Evolutionary conservation across 2,113 vertebrate species (phyloP).

Genomic region (Rutilus rutilus): DNA sequence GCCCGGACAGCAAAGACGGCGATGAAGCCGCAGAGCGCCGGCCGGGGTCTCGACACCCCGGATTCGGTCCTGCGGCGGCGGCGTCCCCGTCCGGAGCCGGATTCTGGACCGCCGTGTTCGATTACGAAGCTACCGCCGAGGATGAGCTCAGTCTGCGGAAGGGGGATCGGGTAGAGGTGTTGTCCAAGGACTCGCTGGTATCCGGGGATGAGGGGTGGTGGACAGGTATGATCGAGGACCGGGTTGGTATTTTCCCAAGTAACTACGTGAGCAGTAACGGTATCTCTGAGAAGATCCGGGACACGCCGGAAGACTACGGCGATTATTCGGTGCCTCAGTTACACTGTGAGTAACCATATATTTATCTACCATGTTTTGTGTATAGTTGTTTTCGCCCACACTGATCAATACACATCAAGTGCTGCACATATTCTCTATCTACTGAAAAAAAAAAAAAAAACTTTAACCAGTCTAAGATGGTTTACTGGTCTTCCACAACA

Average conservation of each 20-base stretch:
- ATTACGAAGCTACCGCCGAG: constrained; percentile 93
- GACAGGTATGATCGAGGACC: constrained; percentile 92
- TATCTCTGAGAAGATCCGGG: constrained; percentile 78
- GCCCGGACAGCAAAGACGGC: constrained; percentile 65
- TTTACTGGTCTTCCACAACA: background rate
- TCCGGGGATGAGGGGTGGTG: constrained; percentile 97
- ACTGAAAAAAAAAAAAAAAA: background rate
- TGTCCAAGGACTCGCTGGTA: constrained; percentile 93
- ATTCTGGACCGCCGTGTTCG: constrained; percentile 94
- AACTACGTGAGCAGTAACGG: constrained; percentile 90
- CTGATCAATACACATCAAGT: background rate
- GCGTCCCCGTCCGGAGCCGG: constrained; percentile 57
- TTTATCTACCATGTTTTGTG: background rate
- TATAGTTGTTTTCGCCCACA: background rate
- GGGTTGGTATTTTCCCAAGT: constrained; percentile 94
- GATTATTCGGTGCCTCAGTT: constrained; percentile 68
- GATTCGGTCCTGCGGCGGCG: constrained; percentile 54
- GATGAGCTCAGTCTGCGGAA: constrained; percentile 93
- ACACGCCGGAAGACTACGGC: constrained; percentile 66
- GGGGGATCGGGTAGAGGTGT: constrained; percentile 91
- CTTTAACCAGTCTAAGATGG: background rate
- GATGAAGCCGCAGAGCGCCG: constrained; percentile 68
- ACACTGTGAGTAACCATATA: constrained; percentile 71
- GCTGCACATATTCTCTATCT: background rate
- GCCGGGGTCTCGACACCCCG: constrained; percentile 58